phyloP scores from a whole-genome alignment of 1,140 invertebrate genomes.

The Sarcophaga peregrina region DNA sequence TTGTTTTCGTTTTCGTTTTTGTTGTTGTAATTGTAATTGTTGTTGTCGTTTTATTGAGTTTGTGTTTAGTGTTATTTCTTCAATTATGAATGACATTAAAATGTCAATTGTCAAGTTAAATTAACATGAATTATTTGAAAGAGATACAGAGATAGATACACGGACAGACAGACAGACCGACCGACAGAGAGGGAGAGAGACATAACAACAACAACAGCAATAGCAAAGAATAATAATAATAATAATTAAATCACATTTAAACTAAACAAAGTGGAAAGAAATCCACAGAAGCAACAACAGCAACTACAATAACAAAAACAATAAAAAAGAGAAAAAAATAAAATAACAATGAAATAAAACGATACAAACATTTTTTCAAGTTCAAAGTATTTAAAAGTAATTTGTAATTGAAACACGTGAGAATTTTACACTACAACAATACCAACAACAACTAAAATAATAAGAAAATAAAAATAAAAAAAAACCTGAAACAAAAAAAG shows the following conservation, averaged over 20 bases:
- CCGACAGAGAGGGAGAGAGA: neutral
- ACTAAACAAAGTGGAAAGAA: constrained; percentile 20
- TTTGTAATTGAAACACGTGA: constrained; percentile 41
- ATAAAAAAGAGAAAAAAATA: constrained; percentile 1
- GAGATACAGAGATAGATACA: neutral
- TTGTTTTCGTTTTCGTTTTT: neutral
- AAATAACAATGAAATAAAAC: neutral
- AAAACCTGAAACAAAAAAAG: no score
- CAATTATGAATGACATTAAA: constrained; percentile 40
- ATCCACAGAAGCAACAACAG: neutral
- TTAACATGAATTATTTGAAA: constrained; percentile 17
- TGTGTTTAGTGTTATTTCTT: neutral
- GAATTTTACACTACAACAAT: constrained; percentile 6
- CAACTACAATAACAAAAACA: neutral
- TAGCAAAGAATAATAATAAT: neutral
- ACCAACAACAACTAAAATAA: no score
- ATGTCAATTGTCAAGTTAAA: constrained; percentile 38
- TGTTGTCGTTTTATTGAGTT: neutral
- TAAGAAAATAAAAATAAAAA: no score
- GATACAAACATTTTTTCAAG: constrained; percentile 32
- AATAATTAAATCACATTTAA: neutral
- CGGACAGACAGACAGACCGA: neutral
- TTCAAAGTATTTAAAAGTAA: constrained; percentile 40
- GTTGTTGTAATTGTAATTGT: constrained; percentile 16
- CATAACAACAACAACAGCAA: neutral